A percentile compares a stretch with the other conserved stretches of the same genome.
Conservation (phyloP, 2,888 invertebrate species). For the Byasa hedistus region DNA sequence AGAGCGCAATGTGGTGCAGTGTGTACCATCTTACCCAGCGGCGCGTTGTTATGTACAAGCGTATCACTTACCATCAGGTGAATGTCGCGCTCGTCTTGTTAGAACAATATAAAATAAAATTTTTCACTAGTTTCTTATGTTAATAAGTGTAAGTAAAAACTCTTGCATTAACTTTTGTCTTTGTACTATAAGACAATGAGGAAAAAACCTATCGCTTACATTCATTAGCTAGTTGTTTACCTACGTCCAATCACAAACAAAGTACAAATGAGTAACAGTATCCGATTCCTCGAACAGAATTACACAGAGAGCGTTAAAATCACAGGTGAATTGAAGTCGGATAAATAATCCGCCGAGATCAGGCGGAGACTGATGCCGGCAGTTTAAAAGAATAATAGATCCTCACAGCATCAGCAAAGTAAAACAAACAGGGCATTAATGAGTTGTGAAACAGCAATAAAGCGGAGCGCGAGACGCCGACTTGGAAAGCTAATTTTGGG, state of each 20-base stretch:
- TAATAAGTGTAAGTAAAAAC: too few species aligned
- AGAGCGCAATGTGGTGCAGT: too few species aligned
- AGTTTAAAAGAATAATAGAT: conserved; percentile 28
- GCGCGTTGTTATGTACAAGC: too few species aligned
- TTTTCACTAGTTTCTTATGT: too few species aligned
- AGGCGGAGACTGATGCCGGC: conserved; percentile 25
- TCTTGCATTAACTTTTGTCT: too few species aligned
- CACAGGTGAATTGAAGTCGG: conserved; percentile 8
- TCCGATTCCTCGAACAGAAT: background rate
- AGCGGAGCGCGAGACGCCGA: conserved; percentile 24
- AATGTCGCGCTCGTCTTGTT: too few species aligned
- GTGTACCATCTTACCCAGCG: too few species aligned
- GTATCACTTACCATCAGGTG: too few species aligned
- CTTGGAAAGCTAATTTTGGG: conserved; percentile 30
- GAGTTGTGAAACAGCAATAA: conserved; percentile 31
- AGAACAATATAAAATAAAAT: too few species aligned
- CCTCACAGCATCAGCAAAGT: conserved; percentile 22
- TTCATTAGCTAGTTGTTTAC: background rate
- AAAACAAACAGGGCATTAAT: conserved; percentile 30
- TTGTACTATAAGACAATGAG: too few species aligned
- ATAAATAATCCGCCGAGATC: conserved; percentile 24
- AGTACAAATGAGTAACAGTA: background rate
- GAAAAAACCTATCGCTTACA: background rate
- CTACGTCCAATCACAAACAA: background rate
- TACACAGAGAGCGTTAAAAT: conserved; percentile 10